Percentiles rank a stretch among this genome's conserved stretches.
phyloP scores from a whole-genome alignment of 1,140 invertebrate genomes.

The Hylyphantes graminicola region DNA sequence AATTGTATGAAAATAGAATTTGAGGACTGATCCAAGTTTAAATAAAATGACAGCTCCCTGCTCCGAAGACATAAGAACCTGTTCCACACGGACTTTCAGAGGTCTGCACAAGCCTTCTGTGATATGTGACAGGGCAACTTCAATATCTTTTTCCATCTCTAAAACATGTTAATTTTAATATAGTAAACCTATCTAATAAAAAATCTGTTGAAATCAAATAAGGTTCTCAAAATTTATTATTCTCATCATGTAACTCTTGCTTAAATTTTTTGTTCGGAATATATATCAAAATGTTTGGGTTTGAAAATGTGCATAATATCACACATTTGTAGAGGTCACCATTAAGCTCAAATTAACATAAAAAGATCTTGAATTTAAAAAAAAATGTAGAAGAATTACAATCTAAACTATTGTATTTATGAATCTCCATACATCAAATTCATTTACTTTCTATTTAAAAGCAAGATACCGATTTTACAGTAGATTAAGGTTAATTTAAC shows the following conservation, averaged over 20 bases:
- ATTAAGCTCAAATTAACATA: constrained; percentile 20
- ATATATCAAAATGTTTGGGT: too few species aligned
- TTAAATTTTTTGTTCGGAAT: not conserved
- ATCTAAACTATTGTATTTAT: too few species aligned
- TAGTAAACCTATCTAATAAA: not conserved
- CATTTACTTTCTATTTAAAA: too few species aligned
- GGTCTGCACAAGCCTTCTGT: constrained; percentile 93
- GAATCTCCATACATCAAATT: too few species aligned
- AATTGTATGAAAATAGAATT: constrained; percentile 88
- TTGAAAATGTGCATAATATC: too few species aligned
- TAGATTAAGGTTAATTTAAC: too few species aligned
- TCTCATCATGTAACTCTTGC: not conserved
- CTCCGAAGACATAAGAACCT: constrained; percentile 82
- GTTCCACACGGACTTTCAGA: constrained; percentile 90
- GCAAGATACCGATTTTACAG: too few species aligned
- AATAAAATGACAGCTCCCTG: constrained; percentile 85
- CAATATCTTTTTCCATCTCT: constrained; percentile 73
- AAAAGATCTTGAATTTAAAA: too few species aligned
- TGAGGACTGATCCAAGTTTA: constrained; percentile 85
- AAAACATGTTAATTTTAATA: constrained; percentile 13
- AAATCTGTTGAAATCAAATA: not conserved
- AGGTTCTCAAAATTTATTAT: not conserved
- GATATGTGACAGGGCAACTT: constrained; percentile 74
- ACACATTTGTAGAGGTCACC: constrained; percentile 9
- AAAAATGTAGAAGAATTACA: too few species aligned